These are phyloP conservation scores for Poeciliopsis turrubarensis DNA, from an alignment of 2,113 vertebrate species.

Conservation along the genomic window DNA sequence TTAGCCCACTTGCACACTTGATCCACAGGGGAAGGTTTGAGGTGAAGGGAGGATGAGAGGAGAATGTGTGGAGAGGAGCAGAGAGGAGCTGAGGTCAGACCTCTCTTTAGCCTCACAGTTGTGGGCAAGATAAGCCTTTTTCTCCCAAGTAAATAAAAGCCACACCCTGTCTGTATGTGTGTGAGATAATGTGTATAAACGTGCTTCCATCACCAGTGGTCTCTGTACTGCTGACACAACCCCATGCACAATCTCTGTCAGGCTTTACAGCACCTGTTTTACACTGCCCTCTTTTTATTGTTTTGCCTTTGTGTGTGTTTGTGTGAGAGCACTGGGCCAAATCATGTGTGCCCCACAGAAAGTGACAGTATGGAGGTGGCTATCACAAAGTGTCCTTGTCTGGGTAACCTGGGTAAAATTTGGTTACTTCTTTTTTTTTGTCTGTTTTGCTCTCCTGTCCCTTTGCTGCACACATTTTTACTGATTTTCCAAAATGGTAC, in stretches of 20 bases:
- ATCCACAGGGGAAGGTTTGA: slow-evolving; percentile 64
- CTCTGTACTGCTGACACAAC: slow-evolving; percentile 43
- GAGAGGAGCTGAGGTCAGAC: slow-evolving; percentile 73
- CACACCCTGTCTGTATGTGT: slow-evolving; percentile 54
- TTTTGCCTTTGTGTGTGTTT: slow-evolving; percentile 17
- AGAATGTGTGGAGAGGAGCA: slow-evolving; percentile 46
- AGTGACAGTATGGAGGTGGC: no score
- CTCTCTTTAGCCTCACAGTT: slow-evolving; percentile 82
- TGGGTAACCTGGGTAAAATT: no score
- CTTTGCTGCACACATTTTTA: no score
- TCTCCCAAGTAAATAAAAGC: slow-evolving; percentile 73
- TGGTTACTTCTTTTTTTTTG: no score
- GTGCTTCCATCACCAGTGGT: slow-evolving; percentile 26
- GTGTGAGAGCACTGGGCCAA: not conserved
- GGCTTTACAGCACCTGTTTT: slow-evolving; percentile 11
- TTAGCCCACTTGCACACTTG: slow-evolving; percentile 40
- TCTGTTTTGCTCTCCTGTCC: no score
- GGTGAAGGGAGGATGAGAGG: slow-evolving; percentile 43
- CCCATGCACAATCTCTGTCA: slow-evolving; percentile 23
- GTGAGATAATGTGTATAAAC: slow-evolving; percentile 30
- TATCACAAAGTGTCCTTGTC: no score
- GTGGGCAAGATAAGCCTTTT: slow-evolving; percentile 72
- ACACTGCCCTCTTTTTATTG: slow-evolving; percentile 21
- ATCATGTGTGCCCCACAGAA: no score
- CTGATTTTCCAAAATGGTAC: no score